Conservation (phyloP, 2,113 vertebrate species). For the Podocnemis expansa region DNA sequence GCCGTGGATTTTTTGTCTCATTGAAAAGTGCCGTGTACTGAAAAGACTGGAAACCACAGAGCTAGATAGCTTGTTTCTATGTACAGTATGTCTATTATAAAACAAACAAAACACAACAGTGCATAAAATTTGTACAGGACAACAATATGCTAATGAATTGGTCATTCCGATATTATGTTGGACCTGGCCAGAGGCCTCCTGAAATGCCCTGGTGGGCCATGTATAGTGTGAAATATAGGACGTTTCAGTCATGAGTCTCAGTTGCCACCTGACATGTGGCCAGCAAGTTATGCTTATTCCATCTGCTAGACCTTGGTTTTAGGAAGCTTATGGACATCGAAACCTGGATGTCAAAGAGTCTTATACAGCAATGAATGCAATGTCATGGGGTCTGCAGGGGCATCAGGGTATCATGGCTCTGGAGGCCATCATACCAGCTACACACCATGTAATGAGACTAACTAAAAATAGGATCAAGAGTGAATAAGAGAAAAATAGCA, state of each 20-base stretch:
- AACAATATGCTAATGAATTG: no score
- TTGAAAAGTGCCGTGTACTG: no score
- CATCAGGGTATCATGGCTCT: rapidly evolving
- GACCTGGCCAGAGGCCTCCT: no score
- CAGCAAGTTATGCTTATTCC: neutral
- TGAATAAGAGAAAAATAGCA: neutral
- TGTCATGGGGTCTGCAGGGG: neutral
- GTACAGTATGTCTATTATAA: no score
- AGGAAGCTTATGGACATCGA: neutral
- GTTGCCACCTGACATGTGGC: neutral
- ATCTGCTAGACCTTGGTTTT: neutral
- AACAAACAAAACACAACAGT: no score
- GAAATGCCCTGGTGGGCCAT: no score
- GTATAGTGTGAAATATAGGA: no score
- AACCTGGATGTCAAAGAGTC: neutral
- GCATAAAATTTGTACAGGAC: no score
- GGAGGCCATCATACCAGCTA: neutral
- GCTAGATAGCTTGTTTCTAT: no score
- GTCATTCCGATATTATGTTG: no score
- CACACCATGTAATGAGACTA: neutral
- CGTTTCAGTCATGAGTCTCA: neutral
- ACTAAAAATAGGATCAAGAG: neutral
- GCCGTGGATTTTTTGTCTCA: no score
- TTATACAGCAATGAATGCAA: neutral
- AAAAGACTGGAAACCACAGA: no score